Percentiles rank a stretch among this genome's conserved stretches.
Evolutionary conservation across 2,797 vertebrate genomes (phyloP).

Genomic region (Gadopsis bispinosus): DNA sequence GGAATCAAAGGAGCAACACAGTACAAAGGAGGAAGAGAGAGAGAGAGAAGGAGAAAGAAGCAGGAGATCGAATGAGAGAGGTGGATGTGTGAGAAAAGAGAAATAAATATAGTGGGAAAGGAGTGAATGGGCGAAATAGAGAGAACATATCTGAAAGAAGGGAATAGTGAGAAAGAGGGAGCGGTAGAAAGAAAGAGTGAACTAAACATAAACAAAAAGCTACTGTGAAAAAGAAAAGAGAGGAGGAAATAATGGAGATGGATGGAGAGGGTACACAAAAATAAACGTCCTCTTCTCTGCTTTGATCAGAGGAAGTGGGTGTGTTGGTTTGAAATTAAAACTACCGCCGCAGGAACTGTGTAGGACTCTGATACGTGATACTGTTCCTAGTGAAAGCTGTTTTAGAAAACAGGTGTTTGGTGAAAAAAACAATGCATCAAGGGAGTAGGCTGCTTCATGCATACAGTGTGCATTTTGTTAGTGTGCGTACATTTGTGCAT

Average conservation of each 20-base stretch:
- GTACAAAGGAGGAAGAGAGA: conserved; percentile 39
- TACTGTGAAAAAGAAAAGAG: conserved; percentile 2
- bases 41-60: not conserved
- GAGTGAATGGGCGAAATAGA: not conserved
- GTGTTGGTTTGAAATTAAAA: conserved; percentile 69
- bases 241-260: conserved; percentile 57
- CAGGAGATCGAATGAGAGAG: conserved; percentile 8
- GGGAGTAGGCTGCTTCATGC: not conserved
- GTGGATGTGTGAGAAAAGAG: not conserved
- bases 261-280: conserved; percentile 41
- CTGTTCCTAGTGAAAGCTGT: conserved; percentile 42
- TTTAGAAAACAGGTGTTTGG: conserved; percentile 57
- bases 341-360: conserved; percentile 37
- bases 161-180: not conserved
- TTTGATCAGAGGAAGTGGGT: conserved; percentile 66
- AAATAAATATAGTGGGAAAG: not conserved
- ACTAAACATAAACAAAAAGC: conserved; percentile 25
- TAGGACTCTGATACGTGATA: conserved; percentile 46
- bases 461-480: not conserved
- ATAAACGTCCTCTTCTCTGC: conserved; percentile 20
- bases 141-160: conserved; percentile 21
- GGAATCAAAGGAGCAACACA: conserved; percentile 50
- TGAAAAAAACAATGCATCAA: conserved; percentile 36
- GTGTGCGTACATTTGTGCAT: not conserved
- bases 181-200: conserved; percentile 1